Evolutionary conservation across 2,113 vertebrate species (phyloP), one percentile per base, ranked within the genome.

Genomic region (Arenaria interpres): DNA sequence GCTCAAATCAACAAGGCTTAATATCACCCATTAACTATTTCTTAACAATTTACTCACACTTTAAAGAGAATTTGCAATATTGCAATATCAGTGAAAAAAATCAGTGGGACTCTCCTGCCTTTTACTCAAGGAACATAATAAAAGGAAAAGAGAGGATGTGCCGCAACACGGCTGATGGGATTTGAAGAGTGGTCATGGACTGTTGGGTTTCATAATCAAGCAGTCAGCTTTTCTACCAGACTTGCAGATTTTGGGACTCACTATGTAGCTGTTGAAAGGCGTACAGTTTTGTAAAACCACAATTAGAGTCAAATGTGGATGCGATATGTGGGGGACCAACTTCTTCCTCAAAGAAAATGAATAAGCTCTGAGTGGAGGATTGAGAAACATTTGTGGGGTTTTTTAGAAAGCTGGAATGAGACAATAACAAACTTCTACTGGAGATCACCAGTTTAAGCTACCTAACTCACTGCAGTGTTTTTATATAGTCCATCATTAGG

Each of bases 1-100:
- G 72, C 85, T 93, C 53, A 88, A 80, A 82, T 48, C 83, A 92
- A 95, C 60, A 85, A 87, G 75, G 37, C 45, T 90, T 80, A 89
- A n/a, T 71, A 80, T 57, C n/a, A 73, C 43, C 30, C 46, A 53
- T 71, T 96, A 94, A 83, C 75, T 76, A 63, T 48, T 96, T 79
- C 39, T 85, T 80, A 79, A 87, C 62, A 39, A 78, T 81, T 88
- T 30, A 20, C 60, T 91, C 69, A 50, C 9, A 23, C 12, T 41
- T 68, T 1, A 20, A 75, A 59, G 32, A 54, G 41, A 68, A 73
- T n/a, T 33, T 37, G 16, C 48, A 56, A 17, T 25, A 69, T 20
- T 67, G n/a, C 32, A 73, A 1, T 24, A 56, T 21, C 39, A 39
- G n/a, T 69, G 35, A 62, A 66, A 92, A 63, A 39, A 11, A 63